Conservation (phyloP, 2,888 invertebrate species). For the Heliothis peltigera region DNA sequence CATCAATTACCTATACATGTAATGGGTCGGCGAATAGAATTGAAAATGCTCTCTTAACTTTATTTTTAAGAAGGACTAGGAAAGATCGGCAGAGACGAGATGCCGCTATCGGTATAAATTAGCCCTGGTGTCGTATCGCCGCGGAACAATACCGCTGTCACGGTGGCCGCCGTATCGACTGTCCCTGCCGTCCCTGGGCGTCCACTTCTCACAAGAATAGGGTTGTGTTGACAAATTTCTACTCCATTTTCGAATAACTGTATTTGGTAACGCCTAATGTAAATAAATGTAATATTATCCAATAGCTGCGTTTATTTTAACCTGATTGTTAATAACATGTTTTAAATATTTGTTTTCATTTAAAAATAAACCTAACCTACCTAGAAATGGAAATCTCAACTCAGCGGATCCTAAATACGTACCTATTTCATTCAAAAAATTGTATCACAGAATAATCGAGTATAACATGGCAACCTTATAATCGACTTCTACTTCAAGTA, state of each 20-base stretch:
- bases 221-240: conserved; percentile 32
- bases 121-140: conserved; percentile 79
- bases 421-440: conserved; percentile 18
- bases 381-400: conserved; percentile 6
- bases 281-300: neutral
- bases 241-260: neutral
- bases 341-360: neutral
- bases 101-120: conserved; percentile 85
- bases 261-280: neutral
- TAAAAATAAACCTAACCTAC: neutral
- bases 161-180: conserved; percentile 80
- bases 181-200: conserved; percentile 72
- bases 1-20: conserved; percentile 3
- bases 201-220: conserved; percentile 72
- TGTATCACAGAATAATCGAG: conserved; percentile 25
- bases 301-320: neutral
- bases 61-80: conserved; percentile 52
- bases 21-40: conserved; percentile 10
- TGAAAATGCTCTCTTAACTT: conserved; percentile 28
- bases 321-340: neutral
- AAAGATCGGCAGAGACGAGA: conserved; percentile 76
- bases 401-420: neutral
- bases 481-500: conserved; percentile 18
- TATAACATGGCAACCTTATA: conserved; percentile 46
- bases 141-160: conserved; percentile 84